Evolutionary conservation across 2,888 invertebrate species (phyloP), one percentile per base, ranked within the genome.

Genomic region (Eilema depressum): DNA sequence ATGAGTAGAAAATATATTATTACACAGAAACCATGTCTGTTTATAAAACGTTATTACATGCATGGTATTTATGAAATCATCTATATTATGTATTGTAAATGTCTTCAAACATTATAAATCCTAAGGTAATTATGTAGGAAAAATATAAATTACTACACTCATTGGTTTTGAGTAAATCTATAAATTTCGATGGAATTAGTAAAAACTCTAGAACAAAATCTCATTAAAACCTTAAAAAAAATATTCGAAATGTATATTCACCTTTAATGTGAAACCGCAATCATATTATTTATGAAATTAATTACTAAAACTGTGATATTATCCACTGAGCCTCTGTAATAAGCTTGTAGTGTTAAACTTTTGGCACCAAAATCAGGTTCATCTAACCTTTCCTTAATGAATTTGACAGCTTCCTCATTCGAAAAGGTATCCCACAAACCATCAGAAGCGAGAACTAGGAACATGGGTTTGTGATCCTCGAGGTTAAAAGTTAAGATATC

Each of bases 391-490:
- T 98, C 98, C 91, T 97, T 98, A 68, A 99, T 97, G 90, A 97
- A 99, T 82, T 97, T 97, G 20, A 99, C 97, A 33, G 99, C 99
- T 92, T 99, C 99, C 89, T 99, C 99, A 92, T 99, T 99, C 61
- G 97, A 96, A 90, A 99, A 99, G 26, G 98, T 98, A 90, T 99
- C 99, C 99, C 99, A 99, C 47, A 99, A 96, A 2, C 99, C 99
- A 95, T 99, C 99, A 0, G 99, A 98, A 20, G 99, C 99, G 72
- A 99, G 95, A 75, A 99, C 97, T 81, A 99, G 93, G 92, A 99
- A 99, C 95, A 97, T 96, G 0, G 99, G 98, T 86, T 97, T 97
- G 86, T 98, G 97, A 91, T 98, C 98, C 72, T 96, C 96, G 71
- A 99, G 95, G 92, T 99, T 98, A 88, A 99, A 99, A 41, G 98